Evolutionary conservation across 2,113 vertebrate species (phyloP).

Genomic region (Gymnobelideus leadbeateri): DNA sequence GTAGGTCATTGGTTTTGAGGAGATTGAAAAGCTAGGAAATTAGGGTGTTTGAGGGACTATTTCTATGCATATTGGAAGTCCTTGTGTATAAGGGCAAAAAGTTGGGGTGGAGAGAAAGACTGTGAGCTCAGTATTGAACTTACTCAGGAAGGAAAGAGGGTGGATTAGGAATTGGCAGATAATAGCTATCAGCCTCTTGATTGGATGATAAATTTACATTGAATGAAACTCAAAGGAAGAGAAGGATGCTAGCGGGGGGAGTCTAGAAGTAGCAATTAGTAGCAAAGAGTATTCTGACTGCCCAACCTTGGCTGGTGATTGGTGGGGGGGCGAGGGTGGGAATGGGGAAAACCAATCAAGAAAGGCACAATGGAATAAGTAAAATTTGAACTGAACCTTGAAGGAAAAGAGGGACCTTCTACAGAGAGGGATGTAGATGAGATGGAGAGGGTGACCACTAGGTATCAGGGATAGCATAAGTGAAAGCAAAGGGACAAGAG

Average conservation of each 20-base stretch:
- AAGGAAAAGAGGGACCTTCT: conserved; percentile 23
- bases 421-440: background rate
- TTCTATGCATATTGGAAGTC: background rate
- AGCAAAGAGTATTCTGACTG: background rate
- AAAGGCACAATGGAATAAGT: conserved; percentile 26
- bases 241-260: background rate
- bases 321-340: too few species aligned
- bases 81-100: background rate
- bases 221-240: background rate
- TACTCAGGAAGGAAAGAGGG: background rate
- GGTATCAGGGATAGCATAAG: background rate
- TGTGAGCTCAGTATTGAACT: background rate
- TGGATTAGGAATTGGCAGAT: background rate
- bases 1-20: background rate
- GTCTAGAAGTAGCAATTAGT: background rate
- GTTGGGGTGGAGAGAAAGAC: background rate
- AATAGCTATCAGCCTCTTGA: background rate
- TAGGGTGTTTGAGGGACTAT: background rate
- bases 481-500: background rate
- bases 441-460: background rate
- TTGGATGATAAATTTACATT: background rate
- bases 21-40: background rate
- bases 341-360: background rate
- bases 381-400: conserved; percentile 32
- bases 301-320: background rate